Base-by-base conservation (phyloP, 2,888 invertebrate species). In the Oscheius sp. region DNA sequence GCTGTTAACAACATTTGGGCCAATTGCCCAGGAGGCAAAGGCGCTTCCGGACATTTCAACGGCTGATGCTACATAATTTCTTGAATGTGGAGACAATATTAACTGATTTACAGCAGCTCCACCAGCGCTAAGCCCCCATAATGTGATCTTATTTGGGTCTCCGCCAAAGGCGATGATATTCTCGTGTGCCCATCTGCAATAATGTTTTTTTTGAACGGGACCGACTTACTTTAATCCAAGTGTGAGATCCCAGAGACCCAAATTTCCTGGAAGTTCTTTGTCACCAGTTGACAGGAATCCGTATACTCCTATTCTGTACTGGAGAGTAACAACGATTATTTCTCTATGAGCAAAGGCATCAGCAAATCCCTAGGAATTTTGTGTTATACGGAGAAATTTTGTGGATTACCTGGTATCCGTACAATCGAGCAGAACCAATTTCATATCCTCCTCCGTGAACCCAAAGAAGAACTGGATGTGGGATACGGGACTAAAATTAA, bases 231-330 rank as follows among this genome's bases (percentile, higher is more conserved):
- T 68, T 35, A 83, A 66, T 18, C 82, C 78, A 12, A 63, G 64
- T 5, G 66, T 52, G 25, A 77, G 73, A 58, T 83, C 83, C 77
- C 76, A 83, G 9, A 83, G 66, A 0, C 83, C 83, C 12, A 83
- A 66, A 55, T 84, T 83, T 27, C 83, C 83, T 2, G 73, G 72
- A 13, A 76, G n/a, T 5, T 61, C 64, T 7, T 61, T 35, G 25
- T 82, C 76, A 7, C 70, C 76, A 16, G 59, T 74, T 12, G 84
- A 78, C 16, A 83, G 70, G 64, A 82, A 83, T n/a, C 82, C 82
- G n/a, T 27, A 35, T 6, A 69, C 18, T 9, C 75, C 84, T 9
- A 83, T 63, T 16, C 83, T 68, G 61, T 83, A 84, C 35, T 83
- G 83, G 43, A 83, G 66, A 45, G 77, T 71, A 1, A 84, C 82